phyloP scores from a whole-genome alignment of 1,140 invertebrate genomes.

The Drosophila hydei region DNA sequence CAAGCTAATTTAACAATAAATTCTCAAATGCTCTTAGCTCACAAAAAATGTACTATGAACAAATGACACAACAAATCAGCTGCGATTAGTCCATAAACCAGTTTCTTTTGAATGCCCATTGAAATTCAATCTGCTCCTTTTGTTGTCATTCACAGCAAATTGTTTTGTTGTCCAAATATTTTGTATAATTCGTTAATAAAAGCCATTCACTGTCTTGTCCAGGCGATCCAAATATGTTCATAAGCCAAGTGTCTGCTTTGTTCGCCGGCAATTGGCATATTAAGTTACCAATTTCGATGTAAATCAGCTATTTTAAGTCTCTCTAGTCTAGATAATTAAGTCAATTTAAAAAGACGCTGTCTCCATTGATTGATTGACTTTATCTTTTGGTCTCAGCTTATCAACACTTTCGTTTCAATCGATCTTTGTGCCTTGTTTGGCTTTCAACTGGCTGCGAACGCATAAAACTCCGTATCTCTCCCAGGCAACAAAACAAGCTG shows the following conservation, averaged over 20 bases:
- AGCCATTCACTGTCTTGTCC: constrained; percentile 61
- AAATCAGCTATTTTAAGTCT: constrained; percentile 62
- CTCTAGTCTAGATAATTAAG: constrained; percentile 69
- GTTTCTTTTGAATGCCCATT: constrained; percentile 25
- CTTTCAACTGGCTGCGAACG: constrained; percentile 59
- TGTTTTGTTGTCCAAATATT: constrained; percentile 48
- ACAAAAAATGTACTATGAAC: constrained; percentile 4
- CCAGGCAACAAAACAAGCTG: constrained; percentile 20
- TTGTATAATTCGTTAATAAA: constrained; percentile 69
- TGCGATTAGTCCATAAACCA: constrained; percentile 13
- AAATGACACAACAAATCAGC: neutral
- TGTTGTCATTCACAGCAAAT: constrained; percentile 30
- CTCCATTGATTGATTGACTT: constrained; percentile 75
- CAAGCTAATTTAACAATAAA: constrained; percentile 72
- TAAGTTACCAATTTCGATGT: constrained; percentile 61
- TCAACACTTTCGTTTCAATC: constrained; percentile 66
- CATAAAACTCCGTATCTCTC: constrained; percentile 44
- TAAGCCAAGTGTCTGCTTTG: constrained; percentile 38
- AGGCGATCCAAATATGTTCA: constrained; percentile 58
- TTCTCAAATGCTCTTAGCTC: constrained; percentile 37
- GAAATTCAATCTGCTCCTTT: constrained; percentile 38
- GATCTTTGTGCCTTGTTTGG: constrained; percentile 37
- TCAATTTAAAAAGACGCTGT: constrained; percentile 71
- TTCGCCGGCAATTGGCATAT: constrained; percentile 62
- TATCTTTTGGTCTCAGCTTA: constrained; percentile 63